Evolutionary conservation across 2,797 vertebrate genomes (phyloP), one percentile per base, ranked within the genome.

Genomic region (Rhinatrema bivittatum): DNA sequence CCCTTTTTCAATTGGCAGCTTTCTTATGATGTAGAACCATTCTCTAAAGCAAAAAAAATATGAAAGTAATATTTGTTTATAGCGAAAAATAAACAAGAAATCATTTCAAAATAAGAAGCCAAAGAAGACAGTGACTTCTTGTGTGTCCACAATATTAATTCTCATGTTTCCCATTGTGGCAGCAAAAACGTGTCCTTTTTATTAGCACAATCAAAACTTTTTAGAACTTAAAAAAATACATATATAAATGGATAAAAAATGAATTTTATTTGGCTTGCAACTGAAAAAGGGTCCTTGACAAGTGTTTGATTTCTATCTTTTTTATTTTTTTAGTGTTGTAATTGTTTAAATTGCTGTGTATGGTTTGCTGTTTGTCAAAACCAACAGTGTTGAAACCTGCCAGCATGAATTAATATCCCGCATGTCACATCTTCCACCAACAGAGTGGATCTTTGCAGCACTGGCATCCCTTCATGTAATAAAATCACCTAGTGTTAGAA

Each of bases 311-410:
- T 81, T 70, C 70, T 79, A 78, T 78, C 8, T 77, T 65, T 82
- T 55, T 54, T 70, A 84, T 78, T 80, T 81, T 69, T 79, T 84
- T 71, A 77, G 77, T 85, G 82, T 84, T 81, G 80, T 87, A 84
- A 84, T 82, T 84, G 84, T 85, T 85, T 77, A 80, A 78, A 84
- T 70, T 78, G 82, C 84, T 86, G 81, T 86, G 82, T 86, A 83
- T 60, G 81, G 81, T 86, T 87, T 84, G 78, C 81, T 84, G 80
- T 87, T 81, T 85, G 84, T 86, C 84, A 76, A 82, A 85, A 68
- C n/a, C 78, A 85, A 87, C 84, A 86, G 83, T 87, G 81, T 86
- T 82, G 81, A 79, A 74, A 84, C 81, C 78, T 86, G 81, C 78
- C 83, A 83, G 84, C 84, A 82, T 86, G 82, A 79, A 84, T 85